Evolutionary conservation across 2,888 invertebrate genomes (phyloP), one percentile per base, ranked within the genome.

Genomic region (Germaria angustata): DNA sequence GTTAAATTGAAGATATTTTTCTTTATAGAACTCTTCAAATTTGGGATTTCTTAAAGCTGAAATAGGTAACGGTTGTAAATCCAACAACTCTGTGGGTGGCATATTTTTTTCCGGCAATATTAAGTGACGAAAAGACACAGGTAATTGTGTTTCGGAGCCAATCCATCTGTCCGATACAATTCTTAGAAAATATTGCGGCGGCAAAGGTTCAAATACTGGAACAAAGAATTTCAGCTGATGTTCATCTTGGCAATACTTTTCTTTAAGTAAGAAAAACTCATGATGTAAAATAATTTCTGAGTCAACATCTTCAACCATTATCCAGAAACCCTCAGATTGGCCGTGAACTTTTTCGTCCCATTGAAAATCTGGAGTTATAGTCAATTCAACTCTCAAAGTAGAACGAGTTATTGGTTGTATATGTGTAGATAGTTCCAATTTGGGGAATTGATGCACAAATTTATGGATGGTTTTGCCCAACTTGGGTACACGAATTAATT

Each of bases 41-140:
- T 94, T 94, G 0, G 95, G 92, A 91, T 98, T 98, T 86, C 98
- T 92, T 20, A 99, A 92, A 0, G 99, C 99, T 0, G 98, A 96
- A 46, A 97, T 95, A 0, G 99, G 99, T 73, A 99, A 92, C 0
- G 99, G 99, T 90, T 99, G 99, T 44, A 99, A 92, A 91, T 99
- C 99, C 69, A 99, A 92, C 83, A 99, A 92, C 89, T 99, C 99
- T 0, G 99, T 99, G 0, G 99, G 98, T 0, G 99, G 99, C 53
- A 98, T 94, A 92, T 98, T 99, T 92, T 99, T 99, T 91, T 99
- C 99, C 0, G 99, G 99, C 46, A 99, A 92, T 86, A 99, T 97
- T 65, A 99, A 93, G 92, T 99, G 99, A 0, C 98, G 94, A 92
- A 99, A 99, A 0, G 98, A 99, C 0, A 99, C 98, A 0, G 99